Conservation (phyloP, 92 coral and sea anemone genomes). For the Bergia sp. region DNA sequence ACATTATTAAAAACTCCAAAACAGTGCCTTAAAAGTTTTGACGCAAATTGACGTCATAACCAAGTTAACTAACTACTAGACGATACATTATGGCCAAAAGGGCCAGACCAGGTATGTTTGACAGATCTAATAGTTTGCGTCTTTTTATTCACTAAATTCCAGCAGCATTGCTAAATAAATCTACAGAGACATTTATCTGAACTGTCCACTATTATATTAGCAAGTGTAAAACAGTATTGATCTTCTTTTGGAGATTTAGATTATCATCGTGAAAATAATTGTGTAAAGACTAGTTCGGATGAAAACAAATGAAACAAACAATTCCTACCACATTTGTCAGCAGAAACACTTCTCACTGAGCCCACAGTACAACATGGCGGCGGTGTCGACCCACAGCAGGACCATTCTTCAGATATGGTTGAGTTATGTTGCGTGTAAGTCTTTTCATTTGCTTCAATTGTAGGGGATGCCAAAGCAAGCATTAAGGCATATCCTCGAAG, state of each 20-base stretch:
- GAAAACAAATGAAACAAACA: background rate
- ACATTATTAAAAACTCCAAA: too few relatives aligned
- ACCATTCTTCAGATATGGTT: background rate
- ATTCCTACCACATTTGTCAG: slow-evolving; percentile 15
- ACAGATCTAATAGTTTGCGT: too few relatives aligned
- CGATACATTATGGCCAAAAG: too few relatives aligned
- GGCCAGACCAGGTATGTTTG: too few relatives aligned
- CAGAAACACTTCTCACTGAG: background rate
- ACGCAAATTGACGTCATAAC: too few relatives aligned
- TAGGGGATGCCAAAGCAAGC: background rate
- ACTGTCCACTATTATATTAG: background rate
- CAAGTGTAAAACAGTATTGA: background rate
- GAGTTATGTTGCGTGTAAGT: background rate
- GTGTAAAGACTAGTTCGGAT: background rate
- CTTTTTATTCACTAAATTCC: too few relatives aligned
- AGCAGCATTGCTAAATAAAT: background rate
- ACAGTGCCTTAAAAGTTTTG: too few relatives aligned
- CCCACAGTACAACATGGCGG: slow-evolving; percentile 38
- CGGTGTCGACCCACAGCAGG: slow-evolving; percentile 21
- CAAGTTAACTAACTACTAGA: too few relatives aligned
- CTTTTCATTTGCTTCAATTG: background rate
- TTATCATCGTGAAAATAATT: background rate
- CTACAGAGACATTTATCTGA: background rate
- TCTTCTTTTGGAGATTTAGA: background rate
- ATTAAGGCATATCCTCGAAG: background rate